Conservation (phyloP, 2,888 invertebrate genomes). For the Scaptodrosophila latifasciaeformis region DNA sequence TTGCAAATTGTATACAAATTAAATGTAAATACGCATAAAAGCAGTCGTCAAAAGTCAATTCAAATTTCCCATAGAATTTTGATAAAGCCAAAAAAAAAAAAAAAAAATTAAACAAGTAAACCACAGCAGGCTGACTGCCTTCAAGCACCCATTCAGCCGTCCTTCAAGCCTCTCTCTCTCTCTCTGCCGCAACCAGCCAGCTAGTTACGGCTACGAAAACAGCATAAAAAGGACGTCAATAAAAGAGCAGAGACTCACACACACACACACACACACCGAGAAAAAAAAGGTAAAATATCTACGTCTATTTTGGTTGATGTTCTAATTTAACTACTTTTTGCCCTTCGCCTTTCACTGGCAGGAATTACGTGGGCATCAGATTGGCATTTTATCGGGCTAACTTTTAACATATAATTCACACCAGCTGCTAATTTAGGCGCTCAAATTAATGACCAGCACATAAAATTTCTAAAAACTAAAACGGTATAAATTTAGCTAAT, state of each 20-base stretch:
- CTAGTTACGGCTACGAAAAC: constrained; percentile 42
- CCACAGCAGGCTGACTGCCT: neutral
- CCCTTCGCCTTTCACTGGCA: constrained; percentile 2
- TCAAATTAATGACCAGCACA: constrained; percentile 53
- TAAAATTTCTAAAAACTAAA: constrained; percentile 51
- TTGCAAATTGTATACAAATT: constrained; percentile 58
- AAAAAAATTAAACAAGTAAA: too few species aligned
- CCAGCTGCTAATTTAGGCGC: constrained; percentile 64
- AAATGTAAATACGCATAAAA: constrained; percentile 55
- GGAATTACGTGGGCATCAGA: neutral
- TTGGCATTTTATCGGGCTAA: constrained; percentile 60
- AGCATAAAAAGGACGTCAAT: constrained; percentile 59
- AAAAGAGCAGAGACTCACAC: constrained; percentile 24
- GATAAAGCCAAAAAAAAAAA: constrained; percentile 34
- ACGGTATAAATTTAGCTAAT: too few species aligned
- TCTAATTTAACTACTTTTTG: constrained; percentile 7
- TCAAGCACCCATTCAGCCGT: neutral
- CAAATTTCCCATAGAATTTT: constrained; percentile 62
- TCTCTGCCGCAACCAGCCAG: neutral
- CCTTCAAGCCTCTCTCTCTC: neutral
- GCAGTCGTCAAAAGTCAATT: constrained; percentile 67
- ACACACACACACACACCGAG: too few species aligned
- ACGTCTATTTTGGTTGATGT: neutral
- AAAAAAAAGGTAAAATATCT: constrained; percentile 48
- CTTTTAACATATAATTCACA: constrained; percentile 62